Evolutionary conservation across 2,113 vertebrate genomes (phyloP).

Genomic region (Aythya baeri): DNA sequence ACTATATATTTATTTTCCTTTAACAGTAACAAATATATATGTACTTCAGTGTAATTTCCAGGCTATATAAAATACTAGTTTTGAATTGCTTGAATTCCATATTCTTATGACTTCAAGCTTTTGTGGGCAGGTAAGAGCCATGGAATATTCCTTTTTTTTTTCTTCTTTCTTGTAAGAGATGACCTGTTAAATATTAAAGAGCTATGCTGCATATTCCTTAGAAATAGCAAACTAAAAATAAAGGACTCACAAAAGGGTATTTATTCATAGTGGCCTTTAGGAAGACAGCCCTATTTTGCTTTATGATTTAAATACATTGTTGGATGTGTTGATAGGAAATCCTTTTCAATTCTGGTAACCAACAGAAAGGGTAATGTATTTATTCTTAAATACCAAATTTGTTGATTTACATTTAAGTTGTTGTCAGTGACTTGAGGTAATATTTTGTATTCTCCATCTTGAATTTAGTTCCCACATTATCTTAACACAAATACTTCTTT

Average conservation of each 20-base stretch:
- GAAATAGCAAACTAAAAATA: conserved; percentile 4
- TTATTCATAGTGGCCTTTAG: not conserved
- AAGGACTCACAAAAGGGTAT: not conserved
- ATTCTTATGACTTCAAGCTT: not conserved
- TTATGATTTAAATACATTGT: not conserved
- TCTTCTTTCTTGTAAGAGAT: not conserved
- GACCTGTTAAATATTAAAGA: conserved; percentile 13
- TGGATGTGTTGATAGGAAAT: not conserved
- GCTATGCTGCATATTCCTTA: not conserved
- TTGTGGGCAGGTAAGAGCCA: not conserved
- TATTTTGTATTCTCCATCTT: not conserved
- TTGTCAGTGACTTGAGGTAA: not conserved
- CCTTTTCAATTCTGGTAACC: not conserved
- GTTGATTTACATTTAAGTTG: not conserved
- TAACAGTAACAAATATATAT: not conserved
- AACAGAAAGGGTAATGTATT: not conserved
- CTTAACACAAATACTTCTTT: not conserved
- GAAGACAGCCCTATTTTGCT: not conserved
- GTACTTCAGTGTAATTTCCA: not conserved
- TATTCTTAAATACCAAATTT: not conserved
- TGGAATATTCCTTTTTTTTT: not conserved
- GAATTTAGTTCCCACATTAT: not conserved
- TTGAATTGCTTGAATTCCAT: conserved; percentile 5
- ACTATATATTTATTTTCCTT: not conserved
- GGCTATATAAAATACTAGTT: not conserved